Evolutionary conservation across 2,888 invertebrate genomes (phyloP).

Genomic region (Latheticus oryzae): DNA sequence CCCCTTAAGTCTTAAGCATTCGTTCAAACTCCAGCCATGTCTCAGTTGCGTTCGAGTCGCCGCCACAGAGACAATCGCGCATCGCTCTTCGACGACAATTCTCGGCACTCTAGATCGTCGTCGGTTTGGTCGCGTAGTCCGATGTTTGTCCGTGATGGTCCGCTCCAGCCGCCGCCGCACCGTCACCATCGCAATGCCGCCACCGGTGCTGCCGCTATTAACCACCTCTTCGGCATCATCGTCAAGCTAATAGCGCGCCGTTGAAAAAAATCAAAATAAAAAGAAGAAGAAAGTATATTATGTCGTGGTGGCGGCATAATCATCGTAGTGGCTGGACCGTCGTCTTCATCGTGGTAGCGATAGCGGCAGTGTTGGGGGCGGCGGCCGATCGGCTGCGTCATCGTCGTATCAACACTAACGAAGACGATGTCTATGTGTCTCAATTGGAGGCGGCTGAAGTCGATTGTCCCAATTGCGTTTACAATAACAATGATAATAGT

Average conservation of each 20-base stretch:
- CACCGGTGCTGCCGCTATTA: neutral
- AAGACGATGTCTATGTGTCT: slow-evolving; percentile 49
- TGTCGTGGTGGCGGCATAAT: no score
- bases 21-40: no score
- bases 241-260: slow-evolving; percentile 1
- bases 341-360: slow-evolving; percentile 54
- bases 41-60: slow-evolving; percentile 58
- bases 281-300: no score
- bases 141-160: slow-evolving; percentile 14
- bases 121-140: no score
- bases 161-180: neutral
- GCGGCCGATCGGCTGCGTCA: slow-evolving; percentile 51
- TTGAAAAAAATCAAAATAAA: no score
- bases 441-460: slow-evolving; percentile 54
- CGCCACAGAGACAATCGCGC: slow-evolving; percentile 53
- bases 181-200: neutral
- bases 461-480: slow-evolving; percentile 63
- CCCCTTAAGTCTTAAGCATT: no score
- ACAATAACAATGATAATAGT: slow-evolving; percentile 55
- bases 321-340: slow-evolving; percentile 54
- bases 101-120: slow-evolving; percentile 11
- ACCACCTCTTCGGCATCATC: no score
- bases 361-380: slow-evolving; percentile 54
- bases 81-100: slow-evolving; percentile 39
- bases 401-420: slow-evolving; percentile 45